These are phyloP conservation scores for Luscinia luscinia DNA, from an alignment of 2,797 vertebrate genomes.

Conservation along the genomic window DNA sequence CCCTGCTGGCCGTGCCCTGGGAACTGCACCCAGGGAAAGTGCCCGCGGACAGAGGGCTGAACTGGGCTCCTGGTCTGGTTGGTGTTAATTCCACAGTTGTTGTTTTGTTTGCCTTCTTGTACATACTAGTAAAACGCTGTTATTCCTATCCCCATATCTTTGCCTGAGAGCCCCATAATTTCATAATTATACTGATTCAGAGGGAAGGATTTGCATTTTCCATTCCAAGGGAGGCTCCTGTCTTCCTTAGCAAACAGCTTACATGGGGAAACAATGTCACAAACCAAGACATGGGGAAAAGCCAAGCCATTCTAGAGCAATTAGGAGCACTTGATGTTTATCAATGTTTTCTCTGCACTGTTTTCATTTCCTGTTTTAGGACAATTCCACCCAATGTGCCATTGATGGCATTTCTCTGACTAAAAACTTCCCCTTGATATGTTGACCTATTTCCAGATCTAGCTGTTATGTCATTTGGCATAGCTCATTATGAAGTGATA, in stretches of 20 bases:
- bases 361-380: background rate
- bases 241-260: background rate
- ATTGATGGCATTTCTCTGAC: background rate
- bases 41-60: rapidly evolving
- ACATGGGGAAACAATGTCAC: too few species aligned
- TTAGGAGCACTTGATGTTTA: background rate
- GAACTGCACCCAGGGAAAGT: rapidly evolving
- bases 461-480: background rate
- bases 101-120: too few species aligned
- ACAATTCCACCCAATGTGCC: background rate
- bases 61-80: too few species aligned
- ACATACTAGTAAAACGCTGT: too few species aligned
- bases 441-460: background rate
- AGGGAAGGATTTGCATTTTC: background rate
- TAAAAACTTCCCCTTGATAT: background rate
- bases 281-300: background rate
- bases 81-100: rapidly evolving
- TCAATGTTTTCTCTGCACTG: background rate
- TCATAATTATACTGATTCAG: background rate
- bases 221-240: background rate
- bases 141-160: background rate
- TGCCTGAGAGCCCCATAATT: background rate
- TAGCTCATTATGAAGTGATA: background rate
- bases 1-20: background rate
- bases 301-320: background rate